Evolutionary conservation across 2,888 invertebrate species (phyloP), one percentile per base, ranked within the genome.

Genomic region (Cancer borealis): DNA sequence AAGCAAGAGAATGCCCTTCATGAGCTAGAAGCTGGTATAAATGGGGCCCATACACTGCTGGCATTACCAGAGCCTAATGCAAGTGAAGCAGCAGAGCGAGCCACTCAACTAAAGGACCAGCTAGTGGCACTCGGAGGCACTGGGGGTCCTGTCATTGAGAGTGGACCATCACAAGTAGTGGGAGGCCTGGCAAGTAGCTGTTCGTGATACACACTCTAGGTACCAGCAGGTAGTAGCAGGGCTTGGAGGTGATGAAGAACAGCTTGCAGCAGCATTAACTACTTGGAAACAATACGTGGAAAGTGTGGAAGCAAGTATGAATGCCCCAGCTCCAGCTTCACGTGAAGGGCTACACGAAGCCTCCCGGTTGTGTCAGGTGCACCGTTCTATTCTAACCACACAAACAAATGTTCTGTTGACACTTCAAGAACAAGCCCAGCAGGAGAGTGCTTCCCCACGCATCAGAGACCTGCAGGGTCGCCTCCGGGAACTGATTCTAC

Each of bases 181-280:
- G 45, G 93, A 95, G 45, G 93, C 94, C 6, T 95, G 95, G 95
- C 95, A 95, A 88, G 66, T 90, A 17, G 95, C 95, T 39, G 91
- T 95, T 45, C 94, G 95, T 46, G 93, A 94, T 45, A 95, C 95
- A 21, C 94, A 95, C 88, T 66, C 88, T n/a, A 93, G 95, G 39
- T 95, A 95, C 84, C 92, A 95, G 47, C 95, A 95, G 92, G 95
- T 95, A 30, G 92, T 95, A 46, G 95, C 94, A 66, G 95, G 95
- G n/a, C 93, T 95, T n/a, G 92, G 93, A n/a, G 95, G 88, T 26
- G 93, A 95, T 91, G 95, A 95, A 79, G 93, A 95, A 26, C 95
- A 95, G 91, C 94, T 95, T 39, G 94, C 92, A 12, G 95, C 95
- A n/a, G 95, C 95, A 8, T 47, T 95, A n/a, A 94, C 89, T 26